phyloP scores from a whole-genome alignment of 2,113 vertebrate genomes.

The Triplophysa siluroides region DNA sequence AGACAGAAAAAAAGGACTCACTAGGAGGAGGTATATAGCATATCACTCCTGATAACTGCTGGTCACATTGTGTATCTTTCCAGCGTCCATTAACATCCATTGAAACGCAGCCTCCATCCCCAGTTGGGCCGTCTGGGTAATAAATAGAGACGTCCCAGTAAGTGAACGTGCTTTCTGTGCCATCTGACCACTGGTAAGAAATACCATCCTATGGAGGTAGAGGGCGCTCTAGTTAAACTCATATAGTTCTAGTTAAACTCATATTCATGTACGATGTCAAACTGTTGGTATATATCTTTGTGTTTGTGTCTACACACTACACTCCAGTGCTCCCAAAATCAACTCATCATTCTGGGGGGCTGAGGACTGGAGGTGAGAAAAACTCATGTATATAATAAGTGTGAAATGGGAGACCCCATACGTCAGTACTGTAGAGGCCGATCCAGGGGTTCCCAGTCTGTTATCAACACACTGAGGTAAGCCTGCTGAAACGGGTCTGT shows the following conservation, averaged over 20 bases:
- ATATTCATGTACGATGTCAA: no score
- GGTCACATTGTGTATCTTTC: conserved; percentile 80
- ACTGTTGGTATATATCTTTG: no score
- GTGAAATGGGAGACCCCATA: conserved; percentile 70
- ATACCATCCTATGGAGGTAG: conserved; percentile 75
- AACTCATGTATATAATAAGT: not conserved
- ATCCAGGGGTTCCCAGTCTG: conserved; percentile 85
- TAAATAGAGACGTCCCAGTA: conserved; percentile 81
- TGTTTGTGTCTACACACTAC: no score
- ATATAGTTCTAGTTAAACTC: no score
- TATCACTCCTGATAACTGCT: conserved; percentile 80
- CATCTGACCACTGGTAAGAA: conserved; percentile 88
- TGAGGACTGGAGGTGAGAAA: no score
- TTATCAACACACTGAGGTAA: conserved; percentile 88
- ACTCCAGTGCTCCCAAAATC: no score
- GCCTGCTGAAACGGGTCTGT: conserved; percentile 88
- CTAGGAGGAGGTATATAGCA: conserved; percentile 77
- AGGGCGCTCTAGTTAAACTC: not conserved
- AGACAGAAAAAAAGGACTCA: conserved; percentile 50
- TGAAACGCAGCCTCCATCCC: conserved; percentile 83
- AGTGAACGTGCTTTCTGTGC: conserved; percentile 81
- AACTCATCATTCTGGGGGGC: no score
- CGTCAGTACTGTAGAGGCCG: conserved; percentile 83
- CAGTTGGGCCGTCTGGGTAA: conserved; percentile 67
- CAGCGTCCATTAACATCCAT: conserved; percentile 84